phyloP scores from a whole-genome alignment of 2,888 invertebrate genomes.

The Phania funesta region DNA sequence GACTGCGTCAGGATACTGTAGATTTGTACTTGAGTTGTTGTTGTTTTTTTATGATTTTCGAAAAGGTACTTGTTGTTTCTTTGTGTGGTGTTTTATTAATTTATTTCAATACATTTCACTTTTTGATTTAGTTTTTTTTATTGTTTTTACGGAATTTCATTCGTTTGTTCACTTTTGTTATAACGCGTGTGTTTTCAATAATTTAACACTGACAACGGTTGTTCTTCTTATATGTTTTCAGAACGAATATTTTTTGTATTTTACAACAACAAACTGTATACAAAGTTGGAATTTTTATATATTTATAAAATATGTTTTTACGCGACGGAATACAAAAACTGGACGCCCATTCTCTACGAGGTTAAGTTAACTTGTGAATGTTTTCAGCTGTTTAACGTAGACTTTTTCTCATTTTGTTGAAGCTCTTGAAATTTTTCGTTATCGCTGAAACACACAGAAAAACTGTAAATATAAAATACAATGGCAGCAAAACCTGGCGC shows the following conservation, averaged over 20 bases:
- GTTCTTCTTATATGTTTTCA: conserved; percentile 25
- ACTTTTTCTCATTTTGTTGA: conserved; percentile 73
- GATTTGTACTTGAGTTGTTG: conserved; percentile 60
- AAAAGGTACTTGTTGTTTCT: conserved; percentile 56
- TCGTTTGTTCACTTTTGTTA: neutral
- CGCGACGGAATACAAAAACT: conserved; percentile 69
- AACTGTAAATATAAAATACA: neutral
- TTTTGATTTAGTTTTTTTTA: conserved; percentile 22
- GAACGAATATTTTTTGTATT: conserved; percentile 51
- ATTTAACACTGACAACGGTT: conserved; percentile 44
- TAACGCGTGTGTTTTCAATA: conserved; percentile 21
- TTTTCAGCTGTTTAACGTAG: conserved; percentile 73
- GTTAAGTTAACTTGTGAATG: conserved; percentile 77
- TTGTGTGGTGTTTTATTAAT: conserved; percentile 18
- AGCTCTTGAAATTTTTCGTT: conserved; percentile 74
- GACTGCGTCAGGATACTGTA: conserved; percentile 51
- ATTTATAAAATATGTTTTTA: conserved; percentile 56
- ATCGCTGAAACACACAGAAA: conserved; percentile 70
- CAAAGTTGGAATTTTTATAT: conserved; percentile 34
- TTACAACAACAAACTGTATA: conserved; percentile 51
- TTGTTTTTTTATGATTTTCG: conserved; percentile 7
- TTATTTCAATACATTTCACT: conserved; percentile 59
- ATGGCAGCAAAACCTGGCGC: neutral
- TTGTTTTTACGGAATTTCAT: neutral
- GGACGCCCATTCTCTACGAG: conserved; percentile 76